A percentile compares a stretch with the other conserved stretches of the same genome.
These are phyloP conservation scores for Lymantria dispar DNA, from an alignment of 2,888 invertebrate genomes.

Conservation along the genomic window DNA sequence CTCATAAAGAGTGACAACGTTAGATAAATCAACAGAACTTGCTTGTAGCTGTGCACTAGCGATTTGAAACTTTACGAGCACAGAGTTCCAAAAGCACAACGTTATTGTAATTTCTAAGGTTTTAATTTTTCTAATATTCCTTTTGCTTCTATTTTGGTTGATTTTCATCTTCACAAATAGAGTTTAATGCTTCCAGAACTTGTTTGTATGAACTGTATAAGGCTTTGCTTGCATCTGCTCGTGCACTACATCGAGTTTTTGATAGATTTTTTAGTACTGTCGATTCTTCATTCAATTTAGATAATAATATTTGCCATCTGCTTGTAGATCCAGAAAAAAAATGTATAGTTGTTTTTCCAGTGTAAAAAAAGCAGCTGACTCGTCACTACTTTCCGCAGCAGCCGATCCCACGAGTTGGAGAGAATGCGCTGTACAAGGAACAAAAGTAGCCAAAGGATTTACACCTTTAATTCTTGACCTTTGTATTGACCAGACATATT, in stretches of 20 bases:
- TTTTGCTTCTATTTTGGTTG: neutral
- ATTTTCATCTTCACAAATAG: neutral
- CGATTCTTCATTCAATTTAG: neutral
- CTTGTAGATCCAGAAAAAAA: neutral
- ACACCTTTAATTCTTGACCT: neutral
- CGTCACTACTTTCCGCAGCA: neutral
- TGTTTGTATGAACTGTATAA: neutral
- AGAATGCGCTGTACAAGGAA: conserved; percentile 1
- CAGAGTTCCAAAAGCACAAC: no score
- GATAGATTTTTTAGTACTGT: neutral
- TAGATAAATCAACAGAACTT: no score
- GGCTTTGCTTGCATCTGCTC: neutral
- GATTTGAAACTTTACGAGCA: no score
- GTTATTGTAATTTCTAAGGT: no score
- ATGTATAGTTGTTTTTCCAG: neutral
- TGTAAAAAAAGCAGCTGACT: neutral
- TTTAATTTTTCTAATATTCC: no score
- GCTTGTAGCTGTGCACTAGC: no score
- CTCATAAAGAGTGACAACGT: no score
- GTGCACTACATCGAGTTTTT: neutral
- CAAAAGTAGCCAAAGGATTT: neutral
- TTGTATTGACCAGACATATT: neutral
- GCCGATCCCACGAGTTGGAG: neutral
- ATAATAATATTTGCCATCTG: neutral
- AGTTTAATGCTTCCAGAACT: neutral